Conservation (phyloP, 2,797 vertebrate species). For the Poecilia gillii region DNA sequence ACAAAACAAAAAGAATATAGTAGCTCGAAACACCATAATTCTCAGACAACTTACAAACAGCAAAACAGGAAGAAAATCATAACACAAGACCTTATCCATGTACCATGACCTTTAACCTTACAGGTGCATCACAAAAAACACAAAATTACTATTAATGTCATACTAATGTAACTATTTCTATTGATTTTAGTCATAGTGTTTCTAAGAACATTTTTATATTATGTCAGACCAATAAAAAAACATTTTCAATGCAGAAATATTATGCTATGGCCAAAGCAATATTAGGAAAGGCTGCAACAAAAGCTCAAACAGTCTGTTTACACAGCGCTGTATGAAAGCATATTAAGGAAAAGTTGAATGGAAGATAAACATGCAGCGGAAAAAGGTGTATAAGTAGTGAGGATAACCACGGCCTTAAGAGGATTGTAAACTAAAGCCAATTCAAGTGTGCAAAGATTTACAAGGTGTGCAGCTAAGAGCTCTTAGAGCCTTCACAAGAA, state of each 20-base stretch:
- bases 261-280: neutral
- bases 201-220: neutral
- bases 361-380: neutral
- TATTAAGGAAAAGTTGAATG: neutral
- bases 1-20: neutral
- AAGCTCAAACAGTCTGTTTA: neutral
- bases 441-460: neutral
- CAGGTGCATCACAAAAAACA: neutral
- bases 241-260: neutral
- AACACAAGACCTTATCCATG: neutral
- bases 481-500: neutral
- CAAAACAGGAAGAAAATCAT: neutral
- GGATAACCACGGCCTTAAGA: neutral
- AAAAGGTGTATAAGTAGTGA: neutral
- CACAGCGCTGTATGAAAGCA: neutral
- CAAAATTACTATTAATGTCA: too few relatives aligned
- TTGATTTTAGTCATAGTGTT: neutral
- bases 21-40: neutral
- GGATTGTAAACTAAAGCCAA: conserved; percentile 4
- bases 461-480: neutral
- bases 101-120: neutral
- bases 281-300: neutral
- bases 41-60: neutral
- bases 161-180: too few relatives aligned
- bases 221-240: neutral